A percentile compares a stretch with the other conserved stretches of the same genome.
phyloP scores from a whole-genome alignment of 2,113 vertebrate genomes.

The Lanius ludovicianus region DNA sequence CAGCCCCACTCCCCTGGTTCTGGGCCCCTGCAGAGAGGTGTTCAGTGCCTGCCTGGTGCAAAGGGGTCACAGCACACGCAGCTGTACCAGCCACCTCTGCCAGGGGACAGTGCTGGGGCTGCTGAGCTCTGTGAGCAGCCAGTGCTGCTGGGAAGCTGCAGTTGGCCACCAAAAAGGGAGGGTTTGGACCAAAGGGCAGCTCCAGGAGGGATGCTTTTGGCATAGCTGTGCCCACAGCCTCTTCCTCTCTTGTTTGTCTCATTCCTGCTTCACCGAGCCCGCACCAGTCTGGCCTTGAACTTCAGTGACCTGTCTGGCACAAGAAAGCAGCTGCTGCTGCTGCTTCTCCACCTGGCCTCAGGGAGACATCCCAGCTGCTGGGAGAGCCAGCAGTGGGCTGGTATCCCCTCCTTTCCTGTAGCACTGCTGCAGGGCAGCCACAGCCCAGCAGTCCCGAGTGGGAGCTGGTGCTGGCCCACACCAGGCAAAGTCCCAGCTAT shows the following conservation, averaged over 20 bases:
- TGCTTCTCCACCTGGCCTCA: fast-evolving
- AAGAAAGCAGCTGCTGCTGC: background rate
- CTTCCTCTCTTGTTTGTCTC: background rate
- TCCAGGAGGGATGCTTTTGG: background rate
- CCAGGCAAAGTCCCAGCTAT: background rate
- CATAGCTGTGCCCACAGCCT: background rate
- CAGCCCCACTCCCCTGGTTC: background rate
- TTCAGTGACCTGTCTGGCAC: background rate
- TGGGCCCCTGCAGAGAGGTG: background rate
- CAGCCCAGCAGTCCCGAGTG: fast-evolving
- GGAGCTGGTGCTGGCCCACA: background rate
- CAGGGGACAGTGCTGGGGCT: background rate
- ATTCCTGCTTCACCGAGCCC: background rate
- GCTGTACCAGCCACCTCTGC: background rate
- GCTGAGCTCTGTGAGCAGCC: background rate
- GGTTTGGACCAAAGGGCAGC: background rate
- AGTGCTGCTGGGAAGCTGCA: background rate
- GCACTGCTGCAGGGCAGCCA: background rate
- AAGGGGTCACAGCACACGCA: background rate
- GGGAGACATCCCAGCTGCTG: background rate
- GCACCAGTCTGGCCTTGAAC: background rate
- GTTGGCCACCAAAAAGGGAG: background rate
- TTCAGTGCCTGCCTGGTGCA: background rate
- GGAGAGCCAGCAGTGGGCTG: background rate
- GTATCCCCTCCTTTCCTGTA: background rate